Evolutionary conservation across 2,888 invertebrate genomes (phyloP).

Genomic region (Melipona beecheii): DNA sequence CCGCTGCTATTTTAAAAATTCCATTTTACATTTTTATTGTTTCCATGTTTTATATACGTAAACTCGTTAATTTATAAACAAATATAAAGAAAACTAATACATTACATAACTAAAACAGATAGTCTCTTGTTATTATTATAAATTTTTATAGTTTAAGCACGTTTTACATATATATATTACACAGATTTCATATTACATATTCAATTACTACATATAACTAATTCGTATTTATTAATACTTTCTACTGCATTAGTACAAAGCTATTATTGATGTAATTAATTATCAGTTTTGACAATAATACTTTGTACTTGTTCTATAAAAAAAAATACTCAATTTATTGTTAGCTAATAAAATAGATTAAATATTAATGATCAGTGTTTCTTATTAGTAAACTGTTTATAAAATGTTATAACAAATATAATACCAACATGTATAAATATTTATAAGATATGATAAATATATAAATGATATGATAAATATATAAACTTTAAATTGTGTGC

Average conservation of each 20-base stretch:
- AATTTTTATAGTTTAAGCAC: slow-evolving; percentile 41
- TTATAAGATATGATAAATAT: slow-evolving; percentile 44
- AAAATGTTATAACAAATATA: slow-evolving; percentile 55
- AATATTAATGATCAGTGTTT: slow-evolving; percentile 43
- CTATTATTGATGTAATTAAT: slow-evolving; percentile 43
- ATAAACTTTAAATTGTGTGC: slow-evolving; percentile 36
- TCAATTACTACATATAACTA: slow-evolving; percentile 27
- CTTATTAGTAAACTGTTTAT: slow-evolving; percentile 36
- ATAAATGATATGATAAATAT: slow-evolving; percentile 44
- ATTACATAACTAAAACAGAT: slow-evolving; percentile 12
- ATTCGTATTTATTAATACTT: slow-evolving; percentile 48
- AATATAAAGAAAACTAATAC: slow-evolving; percentile 26
- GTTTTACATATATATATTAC: slow-evolving; percentile 43
- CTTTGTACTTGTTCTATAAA: slow-evolving; percentile 42
- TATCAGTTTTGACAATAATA: slow-evolving; percentile 52
- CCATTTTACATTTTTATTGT: slow-evolving; percentile 4
- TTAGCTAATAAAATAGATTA: slow-evolving; percentile 28
- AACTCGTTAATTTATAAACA: background rate
- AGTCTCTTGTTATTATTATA: slow-evolving; percentile 10
- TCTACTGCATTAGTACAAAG: slow-evolving; percentile 41
- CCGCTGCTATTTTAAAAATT: slow-evolving; percentile 9
- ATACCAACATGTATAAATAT: slow-evolving; percentile 58
- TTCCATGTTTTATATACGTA: background rate
- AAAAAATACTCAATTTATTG: slow-evolving; percentile 36
- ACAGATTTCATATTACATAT: slow-evolving; percentile 25